Evolutionary conservation across 2,113 vertebrate genomes (phyloP), one percentile per base, ranked within the genome.

Genomic region (Cebidichthys violaceus): DNA sequence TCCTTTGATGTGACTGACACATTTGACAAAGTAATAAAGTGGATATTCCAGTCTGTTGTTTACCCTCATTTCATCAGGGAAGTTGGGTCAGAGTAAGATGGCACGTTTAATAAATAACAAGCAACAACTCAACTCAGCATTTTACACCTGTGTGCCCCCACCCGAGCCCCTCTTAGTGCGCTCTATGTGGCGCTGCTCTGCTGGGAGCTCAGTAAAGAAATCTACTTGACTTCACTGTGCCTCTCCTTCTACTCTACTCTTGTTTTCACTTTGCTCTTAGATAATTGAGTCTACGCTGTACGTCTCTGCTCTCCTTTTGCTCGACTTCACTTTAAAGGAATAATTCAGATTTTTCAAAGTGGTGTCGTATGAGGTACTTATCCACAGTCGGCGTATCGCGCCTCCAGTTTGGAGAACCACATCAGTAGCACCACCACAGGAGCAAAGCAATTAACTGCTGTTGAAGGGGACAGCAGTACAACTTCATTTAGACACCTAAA

Each of bases 1-100:
- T 47, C 59, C 43, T 67, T 66, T 47, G 13, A 33, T 50, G 50
- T 52, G 61, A 85, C 52, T 59, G 67, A 84, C 82, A 72, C 70
- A 57, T 79, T 64, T 77, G 65, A 17, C 45, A 73, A 85, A 82
- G 57, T 45, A 70, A 47, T 43, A 60, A 65, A 84, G 59, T 54
- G 47, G 47, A 61, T 69, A 3, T 59, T 66, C 54, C 33, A 31
- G 24, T 75, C 43, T 24, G 70, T 37, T 79, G 45, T 79, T 70
- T 39, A 33, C 2, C 0, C 8, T 22, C 24, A 31, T 73, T 52
- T 80, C 57, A 70, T 77, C 54, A 41, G 41, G 50, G 61, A 69
- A 22, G n/a, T 22, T 20, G 2, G 33, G 4, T 43, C 37, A 18
- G 24, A 13, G 24, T 70, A 37, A 15, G 5, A 77, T 18, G 29